Conservation (phyloP, 1,140 invertebrate species). For the Cotesia typhae region DNA sequence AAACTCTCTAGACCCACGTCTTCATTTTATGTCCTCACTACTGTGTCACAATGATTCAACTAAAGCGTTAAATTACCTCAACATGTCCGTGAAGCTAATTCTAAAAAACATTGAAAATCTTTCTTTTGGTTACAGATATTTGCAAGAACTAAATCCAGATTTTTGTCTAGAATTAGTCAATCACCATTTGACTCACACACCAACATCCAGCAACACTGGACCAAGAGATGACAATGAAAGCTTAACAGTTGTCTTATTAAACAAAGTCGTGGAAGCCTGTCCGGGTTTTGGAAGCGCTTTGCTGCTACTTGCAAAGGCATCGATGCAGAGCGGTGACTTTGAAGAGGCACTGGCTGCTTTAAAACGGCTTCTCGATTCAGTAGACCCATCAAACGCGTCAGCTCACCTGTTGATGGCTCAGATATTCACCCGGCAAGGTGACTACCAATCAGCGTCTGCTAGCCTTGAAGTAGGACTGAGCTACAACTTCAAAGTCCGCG, state of each 20-base stretch:
- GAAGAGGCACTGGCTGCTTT: conserved; percentile 73
- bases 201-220: conserved; percentile 19
- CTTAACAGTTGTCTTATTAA: conserved; percentile 74
- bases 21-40: conserved; percentile 77
- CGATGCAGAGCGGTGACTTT: conserved; percentile 80
- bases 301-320: conserved; percentile 81
- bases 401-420: conserved; percentile 90
- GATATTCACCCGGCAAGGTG: conserved; percentile 78
- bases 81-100: conserved; percentile 77
- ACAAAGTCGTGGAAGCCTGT: conserved; percentile 79
- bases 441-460: conserved; percentile 82
- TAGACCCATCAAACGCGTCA: conserved; percentile 81
- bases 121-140: conserved; percentile 79
- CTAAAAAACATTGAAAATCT: conserved; percentile 70
- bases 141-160: conserved; percentile 83
- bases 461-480: conserved; percentile 88
- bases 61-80: conserved; percentile 72
- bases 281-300: conserved; percentile 81
- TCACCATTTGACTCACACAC: conserved; percentile 76
- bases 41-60: conserved; percentile 70
- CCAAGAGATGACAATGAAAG: conserved; percentile 55
- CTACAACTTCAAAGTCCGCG: conserved; percentile 90
- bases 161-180: conserved; percentile 83
- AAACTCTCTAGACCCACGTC: conserved; percentile 65
- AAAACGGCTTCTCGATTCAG: conserved; percentile 76